These are phyloP conservation scores for Coptodon rendalli DNA, from an alignment of 2,113 vertebrate genomes.

Conservation along the genomic window DNA sequence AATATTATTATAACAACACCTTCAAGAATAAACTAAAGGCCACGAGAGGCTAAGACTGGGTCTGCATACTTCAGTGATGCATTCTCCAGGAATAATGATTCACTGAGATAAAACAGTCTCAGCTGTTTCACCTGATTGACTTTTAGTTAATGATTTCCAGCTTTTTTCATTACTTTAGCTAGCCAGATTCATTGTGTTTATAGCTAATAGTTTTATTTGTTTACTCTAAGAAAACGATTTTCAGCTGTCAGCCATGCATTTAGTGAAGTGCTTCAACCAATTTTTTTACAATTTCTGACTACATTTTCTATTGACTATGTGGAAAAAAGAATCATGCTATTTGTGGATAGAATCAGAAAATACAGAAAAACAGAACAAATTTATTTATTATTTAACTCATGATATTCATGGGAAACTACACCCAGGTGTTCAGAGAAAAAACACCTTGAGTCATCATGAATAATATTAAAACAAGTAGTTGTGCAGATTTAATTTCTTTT, in stretches of 20 bases:
- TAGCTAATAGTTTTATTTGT: neutral
- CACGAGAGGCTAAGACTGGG: neutral
- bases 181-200: neutral
- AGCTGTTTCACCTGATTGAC: fast-evolving
- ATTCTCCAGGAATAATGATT: neutral
- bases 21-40: neutral
- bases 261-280: neutral
- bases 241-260: neutral
- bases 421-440: neutral
- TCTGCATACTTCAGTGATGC: neutral
- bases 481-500: neutral
- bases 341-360: neutral
- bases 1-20: neutral
- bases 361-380: neutral
- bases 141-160: neutral
- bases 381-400: fast-evolving
- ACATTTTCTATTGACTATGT: fast-evolving
- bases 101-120: neutral
- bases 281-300: neutral
- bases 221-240: neutral
- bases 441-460: neutral
- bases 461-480: neutral
- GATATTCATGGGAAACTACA: neutral
- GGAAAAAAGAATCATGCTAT: fast-evolving
- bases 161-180: neutral